phyloP scores from a whole-genome alignment of 2,113 vertebrate species.

The Megaptera novaeangliae region DNA sequence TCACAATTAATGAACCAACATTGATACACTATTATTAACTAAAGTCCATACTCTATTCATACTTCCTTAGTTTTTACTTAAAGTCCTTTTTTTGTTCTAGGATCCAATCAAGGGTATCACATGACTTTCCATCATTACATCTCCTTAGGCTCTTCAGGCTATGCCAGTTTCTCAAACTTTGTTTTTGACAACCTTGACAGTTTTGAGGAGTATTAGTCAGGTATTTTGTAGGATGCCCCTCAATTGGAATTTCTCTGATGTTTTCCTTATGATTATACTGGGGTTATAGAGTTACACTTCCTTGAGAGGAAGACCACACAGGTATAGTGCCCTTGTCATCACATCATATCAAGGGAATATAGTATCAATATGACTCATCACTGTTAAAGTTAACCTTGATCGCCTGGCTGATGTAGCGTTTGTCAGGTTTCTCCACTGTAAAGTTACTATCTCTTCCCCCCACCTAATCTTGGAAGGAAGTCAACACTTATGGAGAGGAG shows the following conservation, averaged over 20 bases:
- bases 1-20: neutral
- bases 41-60: neutral
- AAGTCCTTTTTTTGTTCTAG: neutral
- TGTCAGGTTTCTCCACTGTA: neutral
- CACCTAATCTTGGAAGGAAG: neutral
- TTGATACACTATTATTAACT: neutral
- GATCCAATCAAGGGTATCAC: neutral
- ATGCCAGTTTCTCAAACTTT: neutral
- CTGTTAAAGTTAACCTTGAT: neutral
- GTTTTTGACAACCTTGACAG: neutral
- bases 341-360: neutral
- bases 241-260: neutral
- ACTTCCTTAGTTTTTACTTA: neutral
- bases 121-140: neutral
- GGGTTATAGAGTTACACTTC: neutral
- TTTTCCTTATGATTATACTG: neutral
- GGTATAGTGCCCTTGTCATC: neutral
- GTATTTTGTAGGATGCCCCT: neutral
- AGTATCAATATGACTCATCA: neutral
- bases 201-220: neutral
- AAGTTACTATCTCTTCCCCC: neutral
- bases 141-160: neutral
- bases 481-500: neutral
- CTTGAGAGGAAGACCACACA: neutral
- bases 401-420: neutral